A percentile compares a stretch with the other conserved stretches of the same genome.
Evolutionary conservation across 2,113 vertebrate genomes (phyloP).

Genomic region (Isichthys henryi): DNA sequence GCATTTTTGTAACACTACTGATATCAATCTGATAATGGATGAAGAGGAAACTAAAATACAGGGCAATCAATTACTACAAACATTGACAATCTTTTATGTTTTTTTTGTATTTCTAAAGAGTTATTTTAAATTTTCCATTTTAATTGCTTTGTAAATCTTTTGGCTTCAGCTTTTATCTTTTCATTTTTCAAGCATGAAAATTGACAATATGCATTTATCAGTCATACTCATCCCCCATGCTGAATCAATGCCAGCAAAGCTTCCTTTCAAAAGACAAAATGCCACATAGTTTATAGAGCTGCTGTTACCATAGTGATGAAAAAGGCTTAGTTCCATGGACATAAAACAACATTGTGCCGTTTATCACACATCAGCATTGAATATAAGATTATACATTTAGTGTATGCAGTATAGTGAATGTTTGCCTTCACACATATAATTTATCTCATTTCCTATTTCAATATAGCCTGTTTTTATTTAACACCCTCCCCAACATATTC

Average conservation of each 20-base stretch:
- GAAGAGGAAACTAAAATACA: not conserved
- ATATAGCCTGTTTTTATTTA: not conserved
- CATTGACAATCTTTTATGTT: not conserved
- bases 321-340: slow-evolving; percentile 17
- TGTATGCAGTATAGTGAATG: not conserved
- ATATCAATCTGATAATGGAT: not conserved
- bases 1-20: not conserved
- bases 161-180: not conserved
- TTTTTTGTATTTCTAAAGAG: not conserved
- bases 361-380: slow-evolving; percentile 9
- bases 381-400: not conserved
- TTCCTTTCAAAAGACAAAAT: slow-evolving; percentile 8
- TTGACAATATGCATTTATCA: not conserved
- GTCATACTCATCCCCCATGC: not conserved
- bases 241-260: not conserved
- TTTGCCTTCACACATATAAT: not conserved
- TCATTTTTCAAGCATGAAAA: not conserved
- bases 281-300: not conserved
- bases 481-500: not conserved
- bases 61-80: not conserved
- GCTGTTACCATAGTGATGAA: slow-evolving; percentile 25
- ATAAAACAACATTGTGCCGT: slow-evolving; percentile 1
- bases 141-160: not conserved
- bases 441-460: not conserved
- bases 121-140: not conserved